Evolutionary conservation across 2,888 invertebrate genomes (phyloP), one percentile per base, ranked within the genome.

Genomic region (Cremastinae sp.): DNA sequence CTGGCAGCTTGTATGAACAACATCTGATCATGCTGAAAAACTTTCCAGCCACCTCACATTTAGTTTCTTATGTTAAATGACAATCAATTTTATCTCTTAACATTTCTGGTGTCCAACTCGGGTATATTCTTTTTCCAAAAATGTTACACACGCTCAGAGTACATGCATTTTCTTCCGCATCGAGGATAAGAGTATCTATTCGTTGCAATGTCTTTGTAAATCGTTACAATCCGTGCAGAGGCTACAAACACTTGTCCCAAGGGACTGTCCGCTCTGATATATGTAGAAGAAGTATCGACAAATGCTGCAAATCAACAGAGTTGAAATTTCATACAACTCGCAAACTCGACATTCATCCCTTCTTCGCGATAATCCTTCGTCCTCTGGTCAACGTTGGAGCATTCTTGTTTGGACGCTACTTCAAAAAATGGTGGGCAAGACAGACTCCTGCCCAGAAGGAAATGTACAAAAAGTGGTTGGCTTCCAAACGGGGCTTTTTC

Each of bases 381-480:
- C 86, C 88, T 3, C 36, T 84, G 1, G 78, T 87, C 4, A 88
- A 90, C 75, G 16, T 89, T 22, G 82, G 85, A 1, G 88, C 90
- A 1, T 80, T 90, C 9, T 8, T 90, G 7, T 84, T 87, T 70
- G 90, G 87, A 22, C 87, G 90, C 64, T 81, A 80, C 28, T 78
- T 90, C 53, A 86, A 90, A 71, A 88, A 81, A 78, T 91, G 91
- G 91, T 92, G 91, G 91, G 74, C 82, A 51, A 85, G 78, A 22
- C 83, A 90, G 70, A 87, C 90, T 2, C 80, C 84, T 0, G 84
- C 86, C 41, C 84, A 90, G 78, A 87, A 83, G 71, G 78, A 83
- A 34, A 73, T 82, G 16, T 87, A 84, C 73, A 79, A 74, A 36
- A 74, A 75, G 41, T 84, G 83, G 84, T 78, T 83, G 4, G 73